phyloP scores from a whole-genome alignment of 2,113 vertebrate genomes.

The Isurus oxyrinchus region DNA sequence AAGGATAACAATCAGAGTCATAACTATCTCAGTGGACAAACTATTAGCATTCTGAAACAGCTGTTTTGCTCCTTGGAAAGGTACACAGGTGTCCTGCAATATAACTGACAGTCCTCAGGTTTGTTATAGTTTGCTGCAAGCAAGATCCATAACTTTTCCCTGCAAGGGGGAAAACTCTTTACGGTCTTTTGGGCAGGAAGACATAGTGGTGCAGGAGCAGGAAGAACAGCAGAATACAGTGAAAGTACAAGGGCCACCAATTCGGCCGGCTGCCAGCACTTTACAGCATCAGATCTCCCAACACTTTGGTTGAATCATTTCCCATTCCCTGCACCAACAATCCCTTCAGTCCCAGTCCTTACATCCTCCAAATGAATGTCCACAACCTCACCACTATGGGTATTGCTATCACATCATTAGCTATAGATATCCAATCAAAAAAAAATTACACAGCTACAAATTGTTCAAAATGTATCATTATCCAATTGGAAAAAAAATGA shows the following conservation, averaged over 20 bases:
- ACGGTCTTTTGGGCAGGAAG: neutral
- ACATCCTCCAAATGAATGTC: neutral
- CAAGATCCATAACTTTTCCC: neutral
- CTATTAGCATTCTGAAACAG: neutral
- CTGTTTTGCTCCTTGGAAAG: neutral
- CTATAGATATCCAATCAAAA: neutral
- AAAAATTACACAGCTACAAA: neutral
- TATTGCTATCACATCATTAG: neutral
- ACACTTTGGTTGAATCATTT: neutral
- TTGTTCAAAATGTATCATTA: neutral
- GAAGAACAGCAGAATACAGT: neutral
- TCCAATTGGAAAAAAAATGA: neutral
- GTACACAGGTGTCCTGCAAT: neutral
- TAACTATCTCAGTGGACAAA: neutral
- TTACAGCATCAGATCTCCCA: neutral
- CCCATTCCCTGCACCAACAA: neutral
- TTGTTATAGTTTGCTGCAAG: neutral
- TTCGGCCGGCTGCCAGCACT: neutral
- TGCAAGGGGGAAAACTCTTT: neutral
- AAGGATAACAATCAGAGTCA: neutral
- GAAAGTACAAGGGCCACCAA: neutral
- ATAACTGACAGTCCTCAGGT: neutral
- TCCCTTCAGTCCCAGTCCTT: neutral
- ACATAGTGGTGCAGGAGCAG: neutral
- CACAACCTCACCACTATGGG: neutral